A percentile compares a stretch with the other conserved stretches of the same genome.
These are phyloP conservation scores for Leucophenga varia DNA, from an alignment of 1,140 invertebrate genomes.

Conservation along the genomic window DNA sequence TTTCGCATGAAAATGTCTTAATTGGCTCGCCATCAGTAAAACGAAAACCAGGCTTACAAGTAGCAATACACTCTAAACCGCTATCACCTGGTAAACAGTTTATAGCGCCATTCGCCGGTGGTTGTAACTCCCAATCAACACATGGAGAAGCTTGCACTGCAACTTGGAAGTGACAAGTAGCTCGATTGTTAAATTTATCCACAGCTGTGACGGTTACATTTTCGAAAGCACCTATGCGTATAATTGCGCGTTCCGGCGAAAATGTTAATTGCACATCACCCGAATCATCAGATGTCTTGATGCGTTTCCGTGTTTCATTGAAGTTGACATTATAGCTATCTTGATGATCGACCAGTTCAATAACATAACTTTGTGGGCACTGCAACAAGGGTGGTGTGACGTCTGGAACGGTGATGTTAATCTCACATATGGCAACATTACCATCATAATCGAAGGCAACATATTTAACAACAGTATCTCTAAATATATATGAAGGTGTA, in stretches of 20 bases:
- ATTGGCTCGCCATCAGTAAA: conserved; percentile 88
- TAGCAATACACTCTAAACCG: conserved; percentile 85
- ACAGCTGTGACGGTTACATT: conserved; percentile 91
- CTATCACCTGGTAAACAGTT: conserved; percentile 79
- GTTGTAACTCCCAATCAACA: conserved; percentile 88
- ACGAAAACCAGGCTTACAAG: conserved; percentile 86
- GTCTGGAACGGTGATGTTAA: conserved; percentile 92
- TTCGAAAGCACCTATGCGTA: conserved; percentile 87
- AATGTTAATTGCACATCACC: conserved; percentile 84
- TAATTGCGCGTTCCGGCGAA: conserved; percentile 81
- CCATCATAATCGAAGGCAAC: conserved; percentile 95
- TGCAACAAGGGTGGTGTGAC: conserved; percentile 90
- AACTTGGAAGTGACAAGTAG: conserved; percentile 90
- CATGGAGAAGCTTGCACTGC: conserved; percentile 91
- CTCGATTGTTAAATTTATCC: conserved; percentile 87
- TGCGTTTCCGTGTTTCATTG: conserved; percentile 82
- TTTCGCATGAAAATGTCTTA: conserved; percentile 83
- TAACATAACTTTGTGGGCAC: conserved; percentile 94
- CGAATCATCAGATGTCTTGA: conserved; percentile 87
- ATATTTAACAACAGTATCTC: conserved; percentile 92
- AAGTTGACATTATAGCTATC: conserved; percentile 90
- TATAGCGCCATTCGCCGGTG: conserved; percentile 83
- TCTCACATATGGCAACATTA: conserved; percentile 95
- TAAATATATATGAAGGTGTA: conserved; percentile 85
- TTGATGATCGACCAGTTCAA: conserved; percentile 86